Percentiles rank a stretch among this genome's conserved stretches.
Conservation (phyloP, 2,113 vertebrate genomes). For the Tor tambroides region DNA sequence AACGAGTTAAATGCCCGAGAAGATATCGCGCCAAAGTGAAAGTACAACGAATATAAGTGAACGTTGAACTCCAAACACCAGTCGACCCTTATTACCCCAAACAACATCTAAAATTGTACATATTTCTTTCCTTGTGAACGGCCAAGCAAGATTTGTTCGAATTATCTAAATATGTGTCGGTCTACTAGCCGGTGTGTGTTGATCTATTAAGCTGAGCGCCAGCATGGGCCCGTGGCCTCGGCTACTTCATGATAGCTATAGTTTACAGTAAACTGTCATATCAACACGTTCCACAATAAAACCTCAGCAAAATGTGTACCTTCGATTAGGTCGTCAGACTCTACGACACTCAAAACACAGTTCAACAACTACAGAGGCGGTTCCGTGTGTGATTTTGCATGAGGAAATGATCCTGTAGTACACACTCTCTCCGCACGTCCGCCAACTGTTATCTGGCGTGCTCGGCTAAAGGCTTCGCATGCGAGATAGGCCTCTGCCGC, state of each 20-base stretch:
- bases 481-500: conserved; percentile 32
- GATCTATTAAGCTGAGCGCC: background rate
- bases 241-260: background rate
- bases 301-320: background rate
- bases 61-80: background rate
- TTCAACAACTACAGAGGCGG: background rate
- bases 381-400: conserved; percentile 9
- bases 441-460: conserved; percentile 9
- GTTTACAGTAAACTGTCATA: background rate
- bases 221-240: conserved; percentile 15
- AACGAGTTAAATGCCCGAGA: no score
- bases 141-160: background rate
- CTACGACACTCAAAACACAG: background rate
- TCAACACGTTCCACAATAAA: background rate
- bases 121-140: background rate
- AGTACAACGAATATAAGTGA: background rate
- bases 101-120: background rate
- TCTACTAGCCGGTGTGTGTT: background rate
- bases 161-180: background rate
- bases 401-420: conserved; percentile 4
- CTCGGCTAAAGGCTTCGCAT: conserved; percentile 33
- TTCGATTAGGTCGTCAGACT: background rate
- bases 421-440: conserved; percentile 22
- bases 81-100: background rate
- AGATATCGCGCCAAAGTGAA: conserved; percentile 15